Evolutionary conservation across 2,113 vertebrate species (phyloP), one percentile per base, ranked within the genome.

Genomic region (Acanthisitta chloris): DNA sequence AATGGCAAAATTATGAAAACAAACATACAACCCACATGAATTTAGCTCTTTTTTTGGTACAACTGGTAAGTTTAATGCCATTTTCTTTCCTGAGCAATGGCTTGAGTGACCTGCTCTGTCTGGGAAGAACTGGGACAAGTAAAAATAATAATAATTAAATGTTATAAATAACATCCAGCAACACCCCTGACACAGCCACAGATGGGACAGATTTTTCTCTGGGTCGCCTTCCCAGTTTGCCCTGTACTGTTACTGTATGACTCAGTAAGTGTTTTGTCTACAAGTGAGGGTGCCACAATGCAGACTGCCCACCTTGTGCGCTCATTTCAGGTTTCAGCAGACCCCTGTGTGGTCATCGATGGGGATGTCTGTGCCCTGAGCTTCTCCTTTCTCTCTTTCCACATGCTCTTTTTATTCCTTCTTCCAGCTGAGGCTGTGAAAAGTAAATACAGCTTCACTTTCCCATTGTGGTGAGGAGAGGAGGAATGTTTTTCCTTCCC

Each of bases 141-240:
- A 12, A 89, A 85, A 96, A 95, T 55, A 89, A 66, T 38, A 92
- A 81, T 62, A 92, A 85, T 81, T 81, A 89, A 73, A 81, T 55
- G 65, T 79, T 91, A 85, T 54, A 90, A 85, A 93, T 78, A 80
- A 45, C 64, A 51, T 46, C 17, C 67, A 92, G 52, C 34, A 77
- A 90, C 93, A 83, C 25, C 24, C 59, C 59, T 88, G 83, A 64
- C 57, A 90, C 58, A 76, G 3, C 17, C 86, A 85, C 21, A 77
- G 79, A 48, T 40, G 15, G 74, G 79, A 93, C 51, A 71, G 74
- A 71, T 86, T 90, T 94, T 90, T 62, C 74, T 33, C 74, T 49
- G 67, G 8, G 18, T 71, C 0, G 0, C 55, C 43, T 79, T 84
- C 82, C 38, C 73, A 23, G 18, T 70, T 89, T 83, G 43, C 69